Conservation (phyloP, 1,140 invertebrate genomes). For the Drosophila elegans region DNA sequence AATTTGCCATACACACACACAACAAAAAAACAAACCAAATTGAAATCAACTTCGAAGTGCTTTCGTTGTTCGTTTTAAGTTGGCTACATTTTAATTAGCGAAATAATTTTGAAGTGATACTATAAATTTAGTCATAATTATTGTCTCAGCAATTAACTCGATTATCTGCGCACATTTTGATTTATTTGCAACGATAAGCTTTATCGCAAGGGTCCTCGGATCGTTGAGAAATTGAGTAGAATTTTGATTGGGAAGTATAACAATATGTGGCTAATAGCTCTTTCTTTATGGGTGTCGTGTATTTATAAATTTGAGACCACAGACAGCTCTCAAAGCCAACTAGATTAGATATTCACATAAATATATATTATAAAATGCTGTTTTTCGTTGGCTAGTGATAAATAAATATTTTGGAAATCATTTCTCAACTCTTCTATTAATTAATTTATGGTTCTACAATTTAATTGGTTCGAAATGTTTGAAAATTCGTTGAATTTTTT, state of each 20-base stretch:
- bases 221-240: slow-evolving; percentile 24
- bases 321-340: slow-evolving; percentile 55
- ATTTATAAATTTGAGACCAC: slow-evolving; percentile 38
- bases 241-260: slow-evolving; percentile 28
- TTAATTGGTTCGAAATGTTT: background rate
- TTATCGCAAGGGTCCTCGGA: slow-evolving; percentile 34
- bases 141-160: slow-evolving; percentile 79
- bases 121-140: slow-evolving; percentile 83
- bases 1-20: slow-evolving; percentile 20
- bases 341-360: slow-evolving; percentile 55
- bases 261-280: slow-evolving; percentile 7
- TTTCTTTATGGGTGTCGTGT: slow-evolving; percentile 9
- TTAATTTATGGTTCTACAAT: background rate
- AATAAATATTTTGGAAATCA: background rate
- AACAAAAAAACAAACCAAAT: slow-evolving; percentile 14
- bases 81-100: slow-evolving; percentile 79
- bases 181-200: slow-evolving; percentile 70
- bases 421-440: background rate
- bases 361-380: slow-evolving; percentile 20
- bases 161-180: slow-evolving; percentile 72
- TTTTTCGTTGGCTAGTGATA: no score
- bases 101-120: slow-evolving; percentile 80
- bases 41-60: slow-evolving; percentile 36
- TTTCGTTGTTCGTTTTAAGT: slow-evolving; percentile 29
- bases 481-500: background rate